Conservation (phyloP, 2,888 invertebrate genomes). For the Trichacis sp. region DNA sequence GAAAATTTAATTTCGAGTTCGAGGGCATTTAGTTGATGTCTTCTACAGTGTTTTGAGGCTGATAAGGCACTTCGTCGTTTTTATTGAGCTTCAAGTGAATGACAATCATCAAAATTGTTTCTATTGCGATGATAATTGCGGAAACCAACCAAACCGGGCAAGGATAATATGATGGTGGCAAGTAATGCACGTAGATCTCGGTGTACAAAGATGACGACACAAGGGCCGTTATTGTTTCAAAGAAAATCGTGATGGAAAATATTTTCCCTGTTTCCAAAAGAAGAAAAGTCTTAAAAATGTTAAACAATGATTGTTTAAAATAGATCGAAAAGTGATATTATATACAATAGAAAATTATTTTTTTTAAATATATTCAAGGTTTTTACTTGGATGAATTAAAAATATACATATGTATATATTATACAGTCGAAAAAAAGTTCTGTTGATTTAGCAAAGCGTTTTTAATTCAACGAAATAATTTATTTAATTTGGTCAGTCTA, state of each 20-base stretch:
- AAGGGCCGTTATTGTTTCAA: constrained; percentile 76
- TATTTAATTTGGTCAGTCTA: too few relatives aligned
- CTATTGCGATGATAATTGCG: constrained; percentile 42
- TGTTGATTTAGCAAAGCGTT: too few relatives aligned
- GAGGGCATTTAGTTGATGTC: not conserved
- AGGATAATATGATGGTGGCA: constrained; percentile 60
- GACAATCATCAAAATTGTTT: constrained; percentile 16
- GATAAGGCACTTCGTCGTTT: not conserved
- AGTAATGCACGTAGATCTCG: constrained; percentile 71
- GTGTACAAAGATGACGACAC: constrained; percentile 76
- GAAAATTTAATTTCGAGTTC: too few relatives aligned
- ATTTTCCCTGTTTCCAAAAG: constrained; percentile 76
- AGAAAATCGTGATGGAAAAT: constrained; percentile 76
- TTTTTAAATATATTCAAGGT: too few relatives aligned
- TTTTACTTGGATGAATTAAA: too few relatives aligned
- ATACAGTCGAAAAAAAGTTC: too few relatives aligned
- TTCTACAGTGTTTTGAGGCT: not conserved
- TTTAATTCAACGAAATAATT: too few relatives aligned
- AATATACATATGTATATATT: too few relatives aligned
- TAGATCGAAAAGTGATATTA: not conserved
- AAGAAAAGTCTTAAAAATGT: too few relatives aligned
- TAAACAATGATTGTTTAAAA: too few relatives aligned
- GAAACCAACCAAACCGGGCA: constrained; percentile 59
- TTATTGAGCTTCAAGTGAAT: constrained; percentile 6
- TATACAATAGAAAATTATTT: not conserved